Evolutionary conservation across 2,797 vertebrate species (phyloP).

Genomic region (Prionace glauca): DNA sequence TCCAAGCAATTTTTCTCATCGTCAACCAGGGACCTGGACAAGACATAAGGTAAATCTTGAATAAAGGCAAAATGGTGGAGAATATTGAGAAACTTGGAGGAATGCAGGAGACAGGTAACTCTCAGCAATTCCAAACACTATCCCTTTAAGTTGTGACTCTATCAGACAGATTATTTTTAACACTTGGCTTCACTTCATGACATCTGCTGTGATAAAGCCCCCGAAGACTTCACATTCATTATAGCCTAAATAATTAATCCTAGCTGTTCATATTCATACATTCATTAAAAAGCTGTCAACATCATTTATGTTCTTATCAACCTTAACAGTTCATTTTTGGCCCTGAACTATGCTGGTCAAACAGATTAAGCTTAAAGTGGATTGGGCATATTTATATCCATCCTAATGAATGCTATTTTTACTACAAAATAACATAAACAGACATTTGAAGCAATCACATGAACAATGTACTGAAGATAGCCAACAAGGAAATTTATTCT

Average conservation of each 20-base stretch:
- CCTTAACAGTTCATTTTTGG: constrained; percentile 24
- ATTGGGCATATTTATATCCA: not conserved
- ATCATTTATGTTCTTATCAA: constrained; percentile 29
- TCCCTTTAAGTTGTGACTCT: not conserved
- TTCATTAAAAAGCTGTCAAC: constrained; percentile 33
- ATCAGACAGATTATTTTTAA: constrained; percentile 8
- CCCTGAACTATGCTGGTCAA: not conserved
- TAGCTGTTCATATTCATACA: constrained; percentile 23
- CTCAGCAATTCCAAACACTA: not conserved
- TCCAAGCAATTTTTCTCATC: not conserved
- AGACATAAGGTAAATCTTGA: not conserved
- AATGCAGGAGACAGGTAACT: not conserved
- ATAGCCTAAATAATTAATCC: constrained; percentile 34
- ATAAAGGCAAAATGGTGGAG: not conserved
- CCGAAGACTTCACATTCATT: constrained; percentile 23
- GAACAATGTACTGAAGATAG: not conserved
- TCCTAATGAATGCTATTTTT: not conserved
- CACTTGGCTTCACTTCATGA: constrained; percentile 18
- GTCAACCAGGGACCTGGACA: not conserved
- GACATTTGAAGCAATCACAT: not conserved
- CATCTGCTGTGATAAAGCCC: constrained; percentile 27
- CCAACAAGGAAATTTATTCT: not conserved
- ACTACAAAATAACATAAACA: not conserved
- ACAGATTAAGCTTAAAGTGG: constrained; percentile 5
- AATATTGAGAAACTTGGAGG: not conserved